A percentile compares a stretch with the other conserved stretches of the same genome.
Conservation (phyloP, 2,797 vertebrate species). For the Rhodeus uyekii region DNA sequence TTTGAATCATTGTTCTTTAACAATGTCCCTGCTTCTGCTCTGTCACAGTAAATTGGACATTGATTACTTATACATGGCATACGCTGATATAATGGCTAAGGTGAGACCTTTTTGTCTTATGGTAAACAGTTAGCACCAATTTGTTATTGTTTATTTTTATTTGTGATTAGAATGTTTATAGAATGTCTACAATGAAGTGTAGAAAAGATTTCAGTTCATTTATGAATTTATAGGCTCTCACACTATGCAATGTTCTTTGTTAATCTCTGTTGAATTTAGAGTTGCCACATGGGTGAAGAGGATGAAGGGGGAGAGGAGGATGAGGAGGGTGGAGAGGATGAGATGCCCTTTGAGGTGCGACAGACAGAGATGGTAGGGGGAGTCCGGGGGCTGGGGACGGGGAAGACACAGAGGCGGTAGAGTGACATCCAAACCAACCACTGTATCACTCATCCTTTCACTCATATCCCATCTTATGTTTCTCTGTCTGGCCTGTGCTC, state of each 20-base stretch:
- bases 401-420: slow-evolving; percentile 81
- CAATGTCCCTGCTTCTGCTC: slow-evolving; percentile 12
- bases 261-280: slow-evolving; percentile 69
- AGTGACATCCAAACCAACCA: slow-evolving; percentile 74
- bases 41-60: slow-evolving; percentile 87
- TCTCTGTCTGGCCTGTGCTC: neutral
- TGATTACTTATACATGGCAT: slow-evolving; percentile 94
- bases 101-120: slow-evolving; percentile 66
- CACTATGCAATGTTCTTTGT: neutral
- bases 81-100: slow-evolving; percentile 97
- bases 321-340: slow-evolving; percentile 76
- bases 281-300: slow-evolving; percentile 89
- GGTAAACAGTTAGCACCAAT: neutral
- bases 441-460: slow-evolving; percentile 33
- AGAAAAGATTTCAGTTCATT: too few relatives aligned
- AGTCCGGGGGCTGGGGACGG: slow-evolving; percentile 77
- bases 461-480: slow-evolving; percentile 22
- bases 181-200: too few relatives aligned
- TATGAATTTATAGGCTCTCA: neutral
- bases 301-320: slow-evolving; percentile 80
- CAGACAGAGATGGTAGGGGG: slow-evolving; percentile 84
- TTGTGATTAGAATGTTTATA: neutral
- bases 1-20: neutral
- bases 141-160: neutral
- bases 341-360: slow-evolving; percentile 92